Percentiles rank a stretch among this genome's conserved stretches.
phyloP scores from a whole-genome alignment of 2,888 invertebrate species.

The Drosophila prolongata region DNA sequence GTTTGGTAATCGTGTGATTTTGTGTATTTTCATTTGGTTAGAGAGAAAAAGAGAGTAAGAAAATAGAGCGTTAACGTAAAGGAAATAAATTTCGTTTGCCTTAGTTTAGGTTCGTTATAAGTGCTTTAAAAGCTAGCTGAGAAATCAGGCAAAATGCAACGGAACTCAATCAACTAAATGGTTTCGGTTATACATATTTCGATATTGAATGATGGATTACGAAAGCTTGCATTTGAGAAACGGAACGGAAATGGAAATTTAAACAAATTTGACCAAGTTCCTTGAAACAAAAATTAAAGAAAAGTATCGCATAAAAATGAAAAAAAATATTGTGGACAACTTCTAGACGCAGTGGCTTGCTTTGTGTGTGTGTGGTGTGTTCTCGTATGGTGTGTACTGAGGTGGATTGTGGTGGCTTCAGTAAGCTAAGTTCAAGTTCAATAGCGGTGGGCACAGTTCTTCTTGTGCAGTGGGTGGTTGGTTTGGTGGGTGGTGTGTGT shows the following conservation, averaged over 20 bases:
- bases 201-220: constrained; percentile 39
- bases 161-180: constrained; percentile 50
- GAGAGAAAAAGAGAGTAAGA: constrained; percentile 60
- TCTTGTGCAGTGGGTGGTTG: constrained; percentile 48
- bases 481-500: constrained; percentile 36
- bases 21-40: constrained; percentile 32
- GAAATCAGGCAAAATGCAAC: constrained; percentile 74
- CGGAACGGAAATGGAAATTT: constrained; percentile 12
- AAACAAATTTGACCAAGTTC: constrained; percentile 8
- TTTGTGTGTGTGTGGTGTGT: constrained; percentile 22
- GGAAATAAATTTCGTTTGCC: constrained; percentile 44
- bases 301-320: constrained; percentile 16
- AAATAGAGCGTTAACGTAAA: constrained; percentile 56
- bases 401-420: constrained; percentile 29
- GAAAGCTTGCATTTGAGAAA: constrained; percentile 41
- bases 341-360: constrained; percentile 38
- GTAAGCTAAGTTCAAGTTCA: constrained; percentile 47
- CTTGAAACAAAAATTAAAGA: constrained; percentile 22
- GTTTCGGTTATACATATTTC: constrained; percentile 33
- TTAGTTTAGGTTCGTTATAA: constrained; percentile 31
- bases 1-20: constrained; percentile 37
- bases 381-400: constrained; percentile 1
- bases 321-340: constrained; percentile 42
- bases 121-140: constrained; percentile 38
- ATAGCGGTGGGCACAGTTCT: constrained; percentile 67